Base-by-base conservation (phyloP, 2,113 vertebrate genomes). In the Suricata suricatta region DNA sequence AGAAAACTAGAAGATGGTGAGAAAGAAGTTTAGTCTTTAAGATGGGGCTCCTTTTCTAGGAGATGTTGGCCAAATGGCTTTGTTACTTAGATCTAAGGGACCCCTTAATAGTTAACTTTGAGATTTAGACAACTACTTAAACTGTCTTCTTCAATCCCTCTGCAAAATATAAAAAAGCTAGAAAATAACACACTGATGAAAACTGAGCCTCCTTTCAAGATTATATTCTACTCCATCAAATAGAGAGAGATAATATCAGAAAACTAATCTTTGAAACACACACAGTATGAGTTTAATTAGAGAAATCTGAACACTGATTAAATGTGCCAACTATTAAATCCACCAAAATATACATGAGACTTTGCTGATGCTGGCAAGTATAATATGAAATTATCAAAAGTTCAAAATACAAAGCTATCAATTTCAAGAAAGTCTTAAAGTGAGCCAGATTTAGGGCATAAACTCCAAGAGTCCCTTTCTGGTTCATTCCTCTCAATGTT, bases 191-290 rank as follows among this genome's bases (percentile, higher is more conserved):
- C 79, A 10, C 29, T 95, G 52, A 90, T 60, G 89, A 79, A 96
- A 97, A 96, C 0, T 60, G 38, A 33, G 52, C 91, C 92, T 88
- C 88, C 77, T 92, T 91, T 88, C 76, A 89, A 93, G 41, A 63
- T 88, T 83, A 38, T 84, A 71, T 90, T 54, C 41, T 79, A 72
- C n/a, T 60, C 38, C 44, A 71, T 38, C 2, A 91, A 80, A 84
- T 27, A 93, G 15, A 8, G 81, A 79, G 4, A 81, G 2, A 0
- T 15, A 92, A 64, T 80, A 86, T 2, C 77, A 72, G n/a, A 52
- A 97, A 88, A 19, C 5, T 7, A 90, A 76, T 23, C 29, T 52
- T 50, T 38, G 17, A 80, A 66, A 29, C 66, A 66, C 0, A 14
- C 47, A 81, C 38, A 77, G 15, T 2, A 17, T 35, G 16, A 54